Evolutionary conservation across 2,888 invertebrate genomes (phyloP), one percentile per base, ranked within the genome.

Genomic region (Epistrophe grossulariae): DNA sequence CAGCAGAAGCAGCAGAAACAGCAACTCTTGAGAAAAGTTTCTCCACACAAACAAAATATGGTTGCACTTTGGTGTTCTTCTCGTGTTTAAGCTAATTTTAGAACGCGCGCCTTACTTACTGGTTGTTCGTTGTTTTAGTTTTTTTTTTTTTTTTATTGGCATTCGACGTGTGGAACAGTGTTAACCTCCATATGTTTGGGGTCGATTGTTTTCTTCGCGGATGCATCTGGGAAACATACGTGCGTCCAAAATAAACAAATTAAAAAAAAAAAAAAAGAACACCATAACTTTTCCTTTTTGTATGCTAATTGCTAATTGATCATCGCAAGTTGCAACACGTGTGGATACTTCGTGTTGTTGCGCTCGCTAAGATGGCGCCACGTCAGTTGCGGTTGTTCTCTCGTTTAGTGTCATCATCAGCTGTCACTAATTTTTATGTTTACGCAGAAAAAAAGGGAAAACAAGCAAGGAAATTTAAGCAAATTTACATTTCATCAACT

Each of bases 221-320:
- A 40, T 70, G 70, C 70, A 55, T 70, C 70, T 70, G 55, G 40
- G 11, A 40, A 70, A 43, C 40, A 70, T 38, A 38, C 40, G 55
- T 40, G 50, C 17, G 24, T 55, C 55, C 50, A 50, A 50, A 68
- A 66, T 66, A 48, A 48, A 66, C 31, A 66, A 38, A 52, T 19
- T 24, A 40, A 70, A 70, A 24, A 38, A 10, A 38, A 15, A 48
- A 74, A 4, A 15, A 24, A 24, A 24, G 3, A 24, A 40, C 60
- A 17, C 40, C 19, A 24, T 24, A 62, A 35, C 68, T 68, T 84
- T 64, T 81, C 50, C 50, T 52, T 80, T 77, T 62, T 68, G 74
- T 74, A 70, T 77, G 70, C 64, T 79, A 78, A 78, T 81, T 81
- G 78, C 70, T 81, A 78, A 79, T 82, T 82, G 82, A 50, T 43